Conservation (phyloP, 2,888 invertebrate genomes). For the Scelioninae gen. 2 region DNA sequence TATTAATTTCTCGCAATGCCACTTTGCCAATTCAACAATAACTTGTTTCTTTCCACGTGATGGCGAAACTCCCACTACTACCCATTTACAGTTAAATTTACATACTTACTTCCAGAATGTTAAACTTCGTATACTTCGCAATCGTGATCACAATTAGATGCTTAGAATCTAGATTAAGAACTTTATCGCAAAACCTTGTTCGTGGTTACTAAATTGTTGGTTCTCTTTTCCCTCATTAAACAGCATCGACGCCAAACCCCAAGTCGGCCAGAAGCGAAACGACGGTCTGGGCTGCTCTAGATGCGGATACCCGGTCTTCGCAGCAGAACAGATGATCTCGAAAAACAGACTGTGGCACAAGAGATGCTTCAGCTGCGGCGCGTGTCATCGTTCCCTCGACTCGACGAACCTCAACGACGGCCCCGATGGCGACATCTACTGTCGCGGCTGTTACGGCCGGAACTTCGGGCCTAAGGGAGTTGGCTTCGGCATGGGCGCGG, state of each 20-base stretch:
- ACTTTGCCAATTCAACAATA: too few relatives aligned
- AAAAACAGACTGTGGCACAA: constrained; percentile 99
- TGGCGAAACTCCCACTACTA: too few relatives aligned
- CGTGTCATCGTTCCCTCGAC: constrained; percentile 92
- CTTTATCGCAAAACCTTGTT: too few relatives aligned
- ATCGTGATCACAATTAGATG: too few relatives aligned
- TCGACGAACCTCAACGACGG: constrained; percentile 94
- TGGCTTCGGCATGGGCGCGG: constrained; percentile 94
- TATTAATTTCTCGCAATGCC: too few relatives aligned
- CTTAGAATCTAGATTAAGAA: too few relatives aligned
- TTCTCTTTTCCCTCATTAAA: constrained; percentile 45
- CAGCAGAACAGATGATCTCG: constrained; percentile 96
- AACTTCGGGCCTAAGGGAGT: constrained; percentile 93
- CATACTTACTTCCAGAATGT: too few relatives aligned
- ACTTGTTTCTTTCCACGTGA: too few relatives aligned
- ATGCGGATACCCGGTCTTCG: constrained; percentile 96
- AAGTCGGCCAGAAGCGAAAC: constrained; percentile 88
- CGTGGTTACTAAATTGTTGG: too few relatives aligned
- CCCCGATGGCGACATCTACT: constrained; percentile 96
- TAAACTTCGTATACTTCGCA: too few relatives aligned
- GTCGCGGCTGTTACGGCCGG: constrained; percentile 91
- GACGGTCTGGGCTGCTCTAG: constrained; percentile 91
- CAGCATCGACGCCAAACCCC: constrained; percentile 89
- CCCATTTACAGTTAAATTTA: too few relatives aligned
- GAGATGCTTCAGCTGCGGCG: constrained; percentile 95